Evolutionary conservation across 1,140 invertebrate genomes (phyloP).

Genomic region (Doryteuthis pealeii): DNA sequence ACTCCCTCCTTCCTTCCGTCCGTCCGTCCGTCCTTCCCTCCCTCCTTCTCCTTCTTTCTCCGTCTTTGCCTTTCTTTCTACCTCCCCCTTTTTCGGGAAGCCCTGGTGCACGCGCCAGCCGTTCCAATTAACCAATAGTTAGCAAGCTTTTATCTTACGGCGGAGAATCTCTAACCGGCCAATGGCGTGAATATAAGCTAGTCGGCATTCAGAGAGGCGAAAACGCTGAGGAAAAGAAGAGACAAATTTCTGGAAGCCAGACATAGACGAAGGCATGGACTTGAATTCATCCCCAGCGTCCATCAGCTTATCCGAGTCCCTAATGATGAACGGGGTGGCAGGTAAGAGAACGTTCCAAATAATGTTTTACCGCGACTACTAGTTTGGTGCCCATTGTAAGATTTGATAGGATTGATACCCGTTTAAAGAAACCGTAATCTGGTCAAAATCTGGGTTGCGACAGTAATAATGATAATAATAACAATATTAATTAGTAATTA

Average conservation of each 20-base stretch:
- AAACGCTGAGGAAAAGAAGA: slow-evolving; percentile 2
- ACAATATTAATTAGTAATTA: too few species aligned
- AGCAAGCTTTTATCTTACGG: slow-evolving; percentile 14
- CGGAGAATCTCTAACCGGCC: slow-evolving; percentile 5
- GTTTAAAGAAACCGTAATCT: too few species aligned
- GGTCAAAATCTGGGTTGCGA: too few species aligned
- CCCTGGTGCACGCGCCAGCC: background rate
- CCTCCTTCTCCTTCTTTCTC: background rate
- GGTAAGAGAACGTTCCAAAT: background rate
- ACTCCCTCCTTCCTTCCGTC: background rate
- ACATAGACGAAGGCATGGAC: slow-evolving; percentile 4
- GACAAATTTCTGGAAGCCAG: background rate
- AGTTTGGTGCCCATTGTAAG: too few species aligned
- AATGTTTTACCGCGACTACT: too few species aligned
- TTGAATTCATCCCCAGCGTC: slow-evolving; percentile 4
- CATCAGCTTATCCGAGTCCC: background rate
- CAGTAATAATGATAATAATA: too few species aligned
- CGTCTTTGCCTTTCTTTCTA: background rate
- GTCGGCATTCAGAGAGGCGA: background rate
- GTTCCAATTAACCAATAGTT: slow-evolving; percentile 14
- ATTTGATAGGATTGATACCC: too few species aligned
- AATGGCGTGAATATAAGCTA: slow-evolving; percentile 9
- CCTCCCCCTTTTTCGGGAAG: background rate
- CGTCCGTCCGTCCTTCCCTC: background rate
- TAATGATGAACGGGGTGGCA: slow-evolving; percentile 8